A percentile compares a stretch with the other conserved stretches of the same genome.
Evolutionary conservation across 2,888 invertebrate genomes (phyloP).

Genomic region (Girardia tigrina): DNA sequence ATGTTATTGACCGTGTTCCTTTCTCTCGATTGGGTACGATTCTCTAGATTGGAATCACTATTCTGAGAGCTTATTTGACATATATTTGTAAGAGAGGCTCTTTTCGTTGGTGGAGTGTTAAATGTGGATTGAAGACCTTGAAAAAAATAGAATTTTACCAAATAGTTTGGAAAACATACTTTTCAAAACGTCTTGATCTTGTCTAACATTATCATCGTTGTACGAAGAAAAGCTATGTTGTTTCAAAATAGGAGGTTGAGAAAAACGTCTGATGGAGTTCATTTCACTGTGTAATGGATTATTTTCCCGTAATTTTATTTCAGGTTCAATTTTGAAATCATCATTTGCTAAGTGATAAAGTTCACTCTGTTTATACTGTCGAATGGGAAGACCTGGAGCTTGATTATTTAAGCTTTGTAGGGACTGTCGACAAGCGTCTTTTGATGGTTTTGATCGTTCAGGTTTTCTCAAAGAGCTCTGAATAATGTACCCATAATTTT

Average conservation of each 20-base stretch:
- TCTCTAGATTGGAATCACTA: not conserved
- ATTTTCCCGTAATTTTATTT: not conserved
- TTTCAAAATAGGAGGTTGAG: not conserved
- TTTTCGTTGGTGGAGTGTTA: not conserved
- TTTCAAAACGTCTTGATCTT: not conserved
- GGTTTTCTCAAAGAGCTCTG: not conserved
- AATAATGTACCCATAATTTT: no score
- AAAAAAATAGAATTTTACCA: no score
- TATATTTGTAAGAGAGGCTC: not conserved
- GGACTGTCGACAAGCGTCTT: not conserved
- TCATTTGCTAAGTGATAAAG: not conserved
- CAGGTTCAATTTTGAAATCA: not conserved
- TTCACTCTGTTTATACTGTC: conserved; percentile 3
- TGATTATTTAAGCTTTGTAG: conserved; percentile 1
- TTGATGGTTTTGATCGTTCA: not conserved
- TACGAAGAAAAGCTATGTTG: not conserved
- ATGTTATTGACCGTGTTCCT: not conserved
- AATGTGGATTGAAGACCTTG: not conserved
- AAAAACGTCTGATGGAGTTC: not conserved
- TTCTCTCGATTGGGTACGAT: not conserved
- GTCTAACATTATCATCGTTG: not conserved
- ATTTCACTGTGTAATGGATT: not conserved
- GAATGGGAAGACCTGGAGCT: conserved; percentile 1
- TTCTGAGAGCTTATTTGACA: not conserved
- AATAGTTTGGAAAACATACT: not conserved